These are phyloP conservation scores for Drosophila pseudotalamancana DNA, from an alignment of 2,888 invertebrate species.

Conservation along the genomic window DNA sequence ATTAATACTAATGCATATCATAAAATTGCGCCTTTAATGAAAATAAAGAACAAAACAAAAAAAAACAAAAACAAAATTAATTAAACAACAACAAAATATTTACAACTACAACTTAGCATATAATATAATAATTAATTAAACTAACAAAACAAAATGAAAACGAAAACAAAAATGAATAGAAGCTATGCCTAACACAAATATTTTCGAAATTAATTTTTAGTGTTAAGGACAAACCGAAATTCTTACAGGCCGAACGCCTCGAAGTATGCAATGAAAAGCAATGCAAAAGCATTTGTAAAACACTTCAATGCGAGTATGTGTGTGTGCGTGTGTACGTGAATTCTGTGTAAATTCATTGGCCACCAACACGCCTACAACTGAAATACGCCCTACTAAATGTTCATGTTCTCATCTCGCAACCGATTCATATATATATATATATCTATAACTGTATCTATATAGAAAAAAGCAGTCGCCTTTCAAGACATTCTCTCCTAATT, in stretches of 20 bases:
- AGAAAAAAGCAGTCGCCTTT: conserved; percentile 29
- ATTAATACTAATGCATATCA: conserved; percentile 83
- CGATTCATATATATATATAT: too few species aligned
- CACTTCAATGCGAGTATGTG: conserved; percentile 20
- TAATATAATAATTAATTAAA: conserved; percentile 37
- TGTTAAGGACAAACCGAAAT: conserved; percentile 43
- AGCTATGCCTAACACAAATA: conserved; percentile 65
- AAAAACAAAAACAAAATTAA: conserved; percentile 41
- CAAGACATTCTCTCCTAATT: conserved; percentile 52
- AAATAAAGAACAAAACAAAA: conserved; percentile 44
- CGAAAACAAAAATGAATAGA: conserved; percentile 52
- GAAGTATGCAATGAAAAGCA: conserved; percentile 50
- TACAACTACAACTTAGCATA: conserved; percentile 70
- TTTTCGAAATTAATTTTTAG: conserved; percentile 75
- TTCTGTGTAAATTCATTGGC: not conserved
- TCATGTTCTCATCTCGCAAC: conserved; percentile 25
- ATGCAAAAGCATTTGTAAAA: conserved; percentile 38
- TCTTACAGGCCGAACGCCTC: conserved; percentile 21
- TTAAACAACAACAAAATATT: conserved; percentile 53
- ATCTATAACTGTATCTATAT: conserved; percentile 9
- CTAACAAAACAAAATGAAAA: conserved; percentile 5
- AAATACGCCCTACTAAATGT: conserved; percentile 2
- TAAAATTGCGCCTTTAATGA: conserved; percentile 83
- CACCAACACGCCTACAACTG: conserved; percentile 13
- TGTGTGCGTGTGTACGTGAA: not conserved